Percentiles rank a stretch among this genome's conserved stretches.
Conservation (phyloP, 2,113 vertebrate species). For the Bombycilla garrulus region DNA sequence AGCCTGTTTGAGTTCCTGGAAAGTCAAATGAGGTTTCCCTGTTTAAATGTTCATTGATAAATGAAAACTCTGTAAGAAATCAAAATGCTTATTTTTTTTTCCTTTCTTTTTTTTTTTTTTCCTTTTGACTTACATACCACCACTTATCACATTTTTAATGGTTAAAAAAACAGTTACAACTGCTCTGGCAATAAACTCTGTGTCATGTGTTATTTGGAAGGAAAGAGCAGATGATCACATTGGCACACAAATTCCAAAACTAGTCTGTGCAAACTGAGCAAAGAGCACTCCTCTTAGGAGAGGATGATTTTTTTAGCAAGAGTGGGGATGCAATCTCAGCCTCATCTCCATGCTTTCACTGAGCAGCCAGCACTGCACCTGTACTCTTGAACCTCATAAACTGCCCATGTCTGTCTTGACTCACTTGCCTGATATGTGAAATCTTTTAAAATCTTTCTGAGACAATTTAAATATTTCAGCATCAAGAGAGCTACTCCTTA, state of each 20-base stretch:
- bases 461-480: slow-evolving; percentile 71
- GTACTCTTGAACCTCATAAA: background rate
- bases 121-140: background rate
- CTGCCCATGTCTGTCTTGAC: background rate
- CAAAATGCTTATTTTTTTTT: background rate
- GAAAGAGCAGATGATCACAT: background rate
- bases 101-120: no score
- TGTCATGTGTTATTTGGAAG: background rate
- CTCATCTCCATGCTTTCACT: background rate
- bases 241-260: background rate
- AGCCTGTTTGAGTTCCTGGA: background rate
- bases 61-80: background rate
- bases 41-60: background rate
- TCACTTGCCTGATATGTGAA: background rate
- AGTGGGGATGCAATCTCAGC: background rate
- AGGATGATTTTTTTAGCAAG: background rate
- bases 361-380: background rate
- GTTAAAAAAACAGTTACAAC: background rate
- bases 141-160: background rate
- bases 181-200: background rate
- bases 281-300: background rate
- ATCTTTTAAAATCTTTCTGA: background rate
- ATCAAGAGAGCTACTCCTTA: slow-evolving; percentile 57
- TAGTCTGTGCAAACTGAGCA: background rate
- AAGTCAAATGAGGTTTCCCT: background rate